Evolutionary conservation across 2,113 vertebrate species (phyloP).

Genomic region (Laticauda laticaudata): DNA sequence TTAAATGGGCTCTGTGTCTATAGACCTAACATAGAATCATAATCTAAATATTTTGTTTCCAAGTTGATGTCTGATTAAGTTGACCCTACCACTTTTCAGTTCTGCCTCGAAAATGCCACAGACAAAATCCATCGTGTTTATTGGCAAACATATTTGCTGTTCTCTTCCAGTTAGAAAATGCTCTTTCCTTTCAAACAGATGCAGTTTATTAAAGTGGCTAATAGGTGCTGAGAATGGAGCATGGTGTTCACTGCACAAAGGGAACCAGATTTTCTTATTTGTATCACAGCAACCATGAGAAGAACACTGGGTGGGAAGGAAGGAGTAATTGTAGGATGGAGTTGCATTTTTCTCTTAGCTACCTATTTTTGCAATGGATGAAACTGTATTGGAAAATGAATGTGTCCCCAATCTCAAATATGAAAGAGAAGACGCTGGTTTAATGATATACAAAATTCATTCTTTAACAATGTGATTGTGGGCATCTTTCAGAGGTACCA

Average conservation of each 20-base stretch:
- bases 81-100: neutral
- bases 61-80: neutral
- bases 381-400: constrained; percentile 30
- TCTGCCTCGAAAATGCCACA: neutral
- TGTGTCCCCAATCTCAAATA: neutral
- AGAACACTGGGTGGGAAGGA: neutral
- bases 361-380: constrained; percentile 9
- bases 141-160: neutral
- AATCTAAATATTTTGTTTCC: neutral
- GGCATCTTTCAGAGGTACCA: constrained; percentile 8
- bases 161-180: neutral
- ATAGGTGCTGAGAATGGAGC: neutral
- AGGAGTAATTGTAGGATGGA: constrained; percentile 7
- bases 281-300: neutral
- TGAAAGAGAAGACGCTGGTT: constrained; percentile 21
- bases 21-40: neutral
- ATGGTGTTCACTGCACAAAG: neutral
- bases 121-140: neutral
- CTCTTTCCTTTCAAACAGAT: neutral
- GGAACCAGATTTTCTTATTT: neutral
- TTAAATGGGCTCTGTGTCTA: neutral
- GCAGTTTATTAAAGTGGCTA: neutral
- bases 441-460: constrained; percentile 12
- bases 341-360: constrained; percentile 21
- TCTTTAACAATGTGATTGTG: constrained; percentile 11